These are phyloP conservation scores for Sinocyclocheilus anophthalmus DNA, from an alignment of 2,113 vertebrate genomes.

Conservation along the genomic window DNA sequence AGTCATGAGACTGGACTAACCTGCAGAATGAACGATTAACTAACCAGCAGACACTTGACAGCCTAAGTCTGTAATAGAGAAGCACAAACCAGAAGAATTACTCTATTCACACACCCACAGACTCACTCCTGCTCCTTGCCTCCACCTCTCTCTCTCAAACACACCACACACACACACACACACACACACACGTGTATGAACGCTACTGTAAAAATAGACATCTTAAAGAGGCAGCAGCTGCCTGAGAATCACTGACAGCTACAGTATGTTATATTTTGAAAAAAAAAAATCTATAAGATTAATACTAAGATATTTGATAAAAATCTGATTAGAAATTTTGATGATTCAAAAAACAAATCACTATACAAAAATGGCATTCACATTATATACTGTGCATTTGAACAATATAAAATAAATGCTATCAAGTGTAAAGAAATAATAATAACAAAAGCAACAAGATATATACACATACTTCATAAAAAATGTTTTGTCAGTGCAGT, in stretches of 20 bases:
- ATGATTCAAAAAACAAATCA: not conserved
- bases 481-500: not conserved
- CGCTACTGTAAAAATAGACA: conserved; percentile 42
- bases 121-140: conserved; percentile 31
- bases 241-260: conserved; percentile 44
- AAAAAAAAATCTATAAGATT: not conserved
- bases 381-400: not conserved
- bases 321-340: not conserved
- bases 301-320: not conserved
- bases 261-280: not conserved
- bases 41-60: not conserved
- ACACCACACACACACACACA: conserved; percentile 13
- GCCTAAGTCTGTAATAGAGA: not conserved
- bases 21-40: not conserved
- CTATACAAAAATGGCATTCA: not conserved
- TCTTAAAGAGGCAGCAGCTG: conserved; percentile 39
- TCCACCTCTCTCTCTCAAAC: conserved; percentile 26
- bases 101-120: conserved; percentile 27
- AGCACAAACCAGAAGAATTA: conserved; percentile 4
- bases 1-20: not conserved
- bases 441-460: not conserved
- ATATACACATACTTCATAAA: not conserved
- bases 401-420: not conserved
- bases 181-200: not conserved
- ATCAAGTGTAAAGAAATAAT: not conserved